phyloP scores from a whole-genome alignment of 2,888 invertebrate genomes.

The Pilophorus perplexus region DNA sequence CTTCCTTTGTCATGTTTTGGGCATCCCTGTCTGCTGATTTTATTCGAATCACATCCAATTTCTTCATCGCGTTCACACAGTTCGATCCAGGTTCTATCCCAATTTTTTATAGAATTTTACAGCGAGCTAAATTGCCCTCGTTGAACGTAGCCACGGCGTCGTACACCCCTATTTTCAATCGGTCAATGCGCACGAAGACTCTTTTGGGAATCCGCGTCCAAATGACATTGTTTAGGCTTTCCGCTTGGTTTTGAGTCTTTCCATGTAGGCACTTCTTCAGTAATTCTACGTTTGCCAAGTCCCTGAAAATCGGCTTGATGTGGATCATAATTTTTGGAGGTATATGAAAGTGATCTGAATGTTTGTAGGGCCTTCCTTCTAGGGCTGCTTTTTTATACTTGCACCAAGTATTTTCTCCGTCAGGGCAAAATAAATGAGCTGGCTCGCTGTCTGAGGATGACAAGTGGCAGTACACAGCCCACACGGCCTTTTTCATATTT shows the following conservation, averaged over 20 bases:
- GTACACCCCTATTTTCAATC: not conserved
- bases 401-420: not conserved
- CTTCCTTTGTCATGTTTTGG: not conserved
- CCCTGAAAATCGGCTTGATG: not conserved
- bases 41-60: not conserved
- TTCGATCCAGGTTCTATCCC: not conserved
- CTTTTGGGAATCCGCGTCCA: not conserved
- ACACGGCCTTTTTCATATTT: not conserved
- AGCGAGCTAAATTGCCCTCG: not conserved
- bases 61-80: not conserved
- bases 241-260: not conserved
- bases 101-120: not conserved
- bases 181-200: not conserved
- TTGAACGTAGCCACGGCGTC: not conserved
- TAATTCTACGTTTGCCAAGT: not conserved
- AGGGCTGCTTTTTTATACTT: not conserved
- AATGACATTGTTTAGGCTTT: not conserved
- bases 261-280: slow-evolving; percentile 1
- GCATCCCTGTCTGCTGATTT: not conserved
- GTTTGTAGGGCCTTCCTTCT: not conserved
- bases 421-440: not conserved
- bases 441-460: not conserved
- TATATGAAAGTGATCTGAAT: not conserved
- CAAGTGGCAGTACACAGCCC: not conserved
- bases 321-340: not conserved